Percentiles rank a stretch among this genome's conserved stretches.
phyloP scores from a whole-genome alignment of 2,888 invertebrate genomes.

The Tenthredo distinguenda region DNA sequence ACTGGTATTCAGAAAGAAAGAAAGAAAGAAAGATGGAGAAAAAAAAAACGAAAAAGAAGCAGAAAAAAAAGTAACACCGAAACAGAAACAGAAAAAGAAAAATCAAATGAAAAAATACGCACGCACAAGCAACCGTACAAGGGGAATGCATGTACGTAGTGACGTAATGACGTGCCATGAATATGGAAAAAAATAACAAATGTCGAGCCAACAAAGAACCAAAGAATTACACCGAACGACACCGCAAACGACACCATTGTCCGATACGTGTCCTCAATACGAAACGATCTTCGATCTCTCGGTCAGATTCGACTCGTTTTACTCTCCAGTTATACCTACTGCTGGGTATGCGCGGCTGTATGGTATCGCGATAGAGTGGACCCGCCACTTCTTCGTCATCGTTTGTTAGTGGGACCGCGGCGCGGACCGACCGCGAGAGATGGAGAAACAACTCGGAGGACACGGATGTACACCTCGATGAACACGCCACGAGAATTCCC shows the following conservation, averaged over 20 bases:
- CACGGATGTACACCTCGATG: slow-evolving; percentile 78
- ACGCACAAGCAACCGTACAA: not conserved
- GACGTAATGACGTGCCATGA: slow-evolving; percentile 72
- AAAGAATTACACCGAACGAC: slow-evolving; percentile 54
- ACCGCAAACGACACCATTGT: slow-evolving; percentile 51
- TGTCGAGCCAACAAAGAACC: slow-evolving; percentile 66
- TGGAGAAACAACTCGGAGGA: slow-evolving; percentile 66
- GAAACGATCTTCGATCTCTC: slow-evolving; percentile 50
- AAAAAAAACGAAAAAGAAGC: slow-evolving; percentile 44
- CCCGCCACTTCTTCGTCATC: slow-evolving; percentile 33
- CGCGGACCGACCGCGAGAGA: slow-evolving; percentile 12
- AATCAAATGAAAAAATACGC: slow-evolving; percentile 48
- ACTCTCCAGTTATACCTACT: not conserved
- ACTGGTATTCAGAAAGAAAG: slow-evolving; percentile 54
- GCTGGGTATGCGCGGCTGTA: not conserved
- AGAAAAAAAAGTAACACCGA: slow-evolving; percentile 54
- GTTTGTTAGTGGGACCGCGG: slow-evolving; percentile 24
- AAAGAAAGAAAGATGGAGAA: slow-evolving; percentile 39
- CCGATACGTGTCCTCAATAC: slow-evolving; percentile 52
- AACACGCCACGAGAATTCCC: slow-evolving; percentile 75
- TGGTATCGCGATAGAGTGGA: not conserved
- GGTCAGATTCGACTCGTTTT: slow-evolving; percentile 49
- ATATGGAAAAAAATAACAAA: slow-evolving; percentile 74
- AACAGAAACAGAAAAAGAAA: slow-evolving; percentile 51
- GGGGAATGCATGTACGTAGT: slow-evolving; percentile 60